Base-by-base conservation (phyloP, 2,888 invertebrate genomes). In the Callosobruchus maculatus region DNA sequence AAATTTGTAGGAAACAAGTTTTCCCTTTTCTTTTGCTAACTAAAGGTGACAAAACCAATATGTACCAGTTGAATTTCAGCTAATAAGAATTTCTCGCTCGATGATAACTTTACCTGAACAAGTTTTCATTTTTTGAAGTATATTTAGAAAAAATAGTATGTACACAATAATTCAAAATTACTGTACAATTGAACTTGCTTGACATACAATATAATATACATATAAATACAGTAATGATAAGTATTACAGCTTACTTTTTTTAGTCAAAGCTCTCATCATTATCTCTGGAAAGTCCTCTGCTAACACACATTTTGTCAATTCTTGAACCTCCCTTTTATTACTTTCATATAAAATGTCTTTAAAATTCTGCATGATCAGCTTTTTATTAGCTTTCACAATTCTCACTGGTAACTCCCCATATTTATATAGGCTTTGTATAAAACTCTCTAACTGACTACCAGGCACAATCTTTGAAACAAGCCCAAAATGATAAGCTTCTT, bases 381-480 rank as follows among this genome's bases (percentile, higher is more conserved):
- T 89, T 86, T 98, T 98, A 67, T 93, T 92, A 31, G 89, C 88
- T 70, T 90, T 84, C 78, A 97, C 84, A 20, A 93, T 92, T 69
- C 86, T 80, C 71, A 77, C 87, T 81, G 93, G 91, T 87, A 81
- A 90, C 87, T 82, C 90, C 86, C 88, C 80, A 91, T 89, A 84
- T 88, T 90, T 77, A 88, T 87, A 90, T 90, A 92, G 49, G 91
- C 90, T 82, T 90, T 88, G 81, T 85, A 85, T 83, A 49, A 86
- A 82, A 49, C 85, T 87, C 72, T 92, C 87, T 72, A 94, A 85
- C 72, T 92, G 88, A 22, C 89, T 87, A 67, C 90, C 87, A 75
- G 93, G 93, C 80, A 94, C 93, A 20, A 98, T 88, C 83, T 93
- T 90, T 18, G 95, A 93, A 0, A 98, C 91, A 73, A 98, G 92